These are phyloP conservation scores for Chauna torquata DNA, from an alignment of 2,113 vertebrate genomes.

Conservation along the genomic window DNA sequence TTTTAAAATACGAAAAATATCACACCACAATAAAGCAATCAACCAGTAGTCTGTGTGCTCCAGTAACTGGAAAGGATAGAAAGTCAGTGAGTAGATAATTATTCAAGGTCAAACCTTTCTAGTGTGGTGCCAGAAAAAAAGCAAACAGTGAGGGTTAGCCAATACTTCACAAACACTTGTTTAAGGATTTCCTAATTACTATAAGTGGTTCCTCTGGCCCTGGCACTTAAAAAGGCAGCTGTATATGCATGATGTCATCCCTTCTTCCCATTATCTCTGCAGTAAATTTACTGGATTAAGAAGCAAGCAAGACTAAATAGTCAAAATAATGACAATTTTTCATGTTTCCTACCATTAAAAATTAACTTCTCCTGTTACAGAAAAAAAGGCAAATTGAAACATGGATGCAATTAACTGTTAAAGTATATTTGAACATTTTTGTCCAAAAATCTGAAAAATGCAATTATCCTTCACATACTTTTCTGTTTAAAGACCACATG, in stretches of 20 bases:
- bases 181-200: slow-evolving; percentile 99
- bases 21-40: slow-evolving; percentile 28
- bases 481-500: background rate
- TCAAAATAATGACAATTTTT: slow-evolving; percentile 69
- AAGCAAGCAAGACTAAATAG: slow-evolving; percentile 66
- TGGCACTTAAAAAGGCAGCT: slow-evolving; percentile 91
- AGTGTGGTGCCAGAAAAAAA: slow-evolving; percentile 86
- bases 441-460: background rate
- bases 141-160: slow-evolving; percentile 90
- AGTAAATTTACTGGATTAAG: slow-evolving; percentile 76
- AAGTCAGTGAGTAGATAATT: slow-evolving; percentile 89
- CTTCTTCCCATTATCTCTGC: slow-evolving; percentile 74
- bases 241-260: slow-evolving; percentile 88
- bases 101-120: slow-evolving; percentile 93
- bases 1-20: background rate
- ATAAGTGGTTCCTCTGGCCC: slow-evolving; percentile 94
- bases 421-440: background rate
- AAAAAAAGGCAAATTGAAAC: background rate
- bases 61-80: slow-evolving; percentile 86
- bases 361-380: background rate
- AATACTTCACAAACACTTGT: slow-evolving; percentile 95
- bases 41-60: slow-evolving; percentile 78
- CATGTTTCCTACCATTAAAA: background rate
- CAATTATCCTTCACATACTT: background rate
- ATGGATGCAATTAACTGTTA: background rate